Percentiles rank a stretch among this genome's conserved stretches.
Conservation (phyloP, 2,888 invertebrate species). For the Adelognathus sp. region DNA sequence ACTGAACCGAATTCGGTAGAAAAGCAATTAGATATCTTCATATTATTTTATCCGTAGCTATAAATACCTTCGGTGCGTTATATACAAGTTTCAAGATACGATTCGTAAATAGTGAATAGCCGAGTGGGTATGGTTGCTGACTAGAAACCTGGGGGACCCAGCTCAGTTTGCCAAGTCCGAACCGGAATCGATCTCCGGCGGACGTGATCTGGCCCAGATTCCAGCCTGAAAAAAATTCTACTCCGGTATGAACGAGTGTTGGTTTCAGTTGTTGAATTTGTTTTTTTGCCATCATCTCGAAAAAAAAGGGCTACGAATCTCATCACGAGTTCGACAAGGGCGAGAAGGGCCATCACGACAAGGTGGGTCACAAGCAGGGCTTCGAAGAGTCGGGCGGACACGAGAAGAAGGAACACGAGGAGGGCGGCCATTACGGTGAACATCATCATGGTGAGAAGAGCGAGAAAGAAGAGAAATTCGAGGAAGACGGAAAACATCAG, state of each 20-base stretch:
- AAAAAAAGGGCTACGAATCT: slow-evolving; percentile 78
- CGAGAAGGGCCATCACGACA: slow-evolving; percentile 87
- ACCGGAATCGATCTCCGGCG: too few relatives aligned
- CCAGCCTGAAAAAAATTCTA: background rate
- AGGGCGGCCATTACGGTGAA: slow-evolving; percentile 85
- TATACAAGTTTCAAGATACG: too few relatives aligned
- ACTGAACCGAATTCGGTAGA: too few relatives aligned
- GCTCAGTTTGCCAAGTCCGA: too few relatives aligned
- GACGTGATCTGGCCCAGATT: too few relatives aligned
- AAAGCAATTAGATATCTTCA: too few relatives aligned
- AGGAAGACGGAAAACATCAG: slow-evolving; percentile 86
- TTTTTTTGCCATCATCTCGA: background rate
- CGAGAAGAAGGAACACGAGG: slow-evolving; percentile 85
- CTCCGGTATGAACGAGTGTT: background rate
- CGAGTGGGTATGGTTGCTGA: too few relatives aligned
- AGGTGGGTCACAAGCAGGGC: slow-evolving; percentile 85
- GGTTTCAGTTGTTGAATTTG: slow-evolving; percentile 6
- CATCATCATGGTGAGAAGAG: slow-evolving; percentile 87
- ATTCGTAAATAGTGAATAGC: too few relatives aligned
- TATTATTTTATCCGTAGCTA: too few relatives aligned
- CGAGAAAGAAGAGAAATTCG: slow-evolving; percentile 85
- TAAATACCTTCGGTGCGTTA: too few relatives aligned
- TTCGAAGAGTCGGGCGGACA: slow-evolving; percentile 86
- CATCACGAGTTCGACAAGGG: slow-evolving; percentile 85
- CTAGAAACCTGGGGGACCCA: too few relatives aligned